Percentiles rank a stretch among this genome's conserved stretches.
Conservation (phyloP, 2,113 vertebrate genomes). For the Brachypodius melanocephalos region DNA sequence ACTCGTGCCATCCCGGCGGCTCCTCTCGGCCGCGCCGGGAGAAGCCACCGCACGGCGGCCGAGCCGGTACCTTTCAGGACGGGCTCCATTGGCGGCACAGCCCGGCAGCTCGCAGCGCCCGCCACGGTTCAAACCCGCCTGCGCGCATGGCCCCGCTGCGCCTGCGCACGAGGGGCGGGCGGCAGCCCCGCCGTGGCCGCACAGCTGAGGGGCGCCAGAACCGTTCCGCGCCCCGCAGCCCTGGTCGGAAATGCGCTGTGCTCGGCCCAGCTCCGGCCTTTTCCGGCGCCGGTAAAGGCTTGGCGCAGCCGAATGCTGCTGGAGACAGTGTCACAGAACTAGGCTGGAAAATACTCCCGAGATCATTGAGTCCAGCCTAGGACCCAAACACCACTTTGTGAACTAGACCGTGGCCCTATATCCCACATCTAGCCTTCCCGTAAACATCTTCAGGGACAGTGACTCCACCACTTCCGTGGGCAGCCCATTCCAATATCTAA, state of each 20-base stretch:
- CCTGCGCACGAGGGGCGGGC: not conserved
- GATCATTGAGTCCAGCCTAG: not conserved
- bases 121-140: not conserved
- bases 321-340: not conserved
- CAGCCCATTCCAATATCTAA: not conserved
- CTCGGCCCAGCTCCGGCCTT: not conserved
- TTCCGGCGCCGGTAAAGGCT: no score
- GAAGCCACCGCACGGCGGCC: not conserved
- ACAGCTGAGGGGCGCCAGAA: accelerated
- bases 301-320: not conserved
- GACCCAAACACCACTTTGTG: not conserved
- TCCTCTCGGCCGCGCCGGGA: no score
- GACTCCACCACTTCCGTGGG: not conserved
- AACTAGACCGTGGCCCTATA: not conserved
- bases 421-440: not conserved
- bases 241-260: not conserved
- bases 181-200: accelerated
- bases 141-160: not conserved
- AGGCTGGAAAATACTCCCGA: not conserved
- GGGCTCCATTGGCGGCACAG: not conserved
- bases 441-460: not conserved
- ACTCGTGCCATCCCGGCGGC: not conserved
- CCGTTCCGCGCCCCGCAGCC: accelerated
- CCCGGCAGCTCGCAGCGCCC: not conserved
- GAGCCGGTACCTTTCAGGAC: constrained; percentile 2